A percentile compares a stretch with the other conserved stretches of the same genome.
phyloP scores from a whole-genome alignment of 2,113 vertebrate genomes.

The Protomyctophum bolini region DNA sequence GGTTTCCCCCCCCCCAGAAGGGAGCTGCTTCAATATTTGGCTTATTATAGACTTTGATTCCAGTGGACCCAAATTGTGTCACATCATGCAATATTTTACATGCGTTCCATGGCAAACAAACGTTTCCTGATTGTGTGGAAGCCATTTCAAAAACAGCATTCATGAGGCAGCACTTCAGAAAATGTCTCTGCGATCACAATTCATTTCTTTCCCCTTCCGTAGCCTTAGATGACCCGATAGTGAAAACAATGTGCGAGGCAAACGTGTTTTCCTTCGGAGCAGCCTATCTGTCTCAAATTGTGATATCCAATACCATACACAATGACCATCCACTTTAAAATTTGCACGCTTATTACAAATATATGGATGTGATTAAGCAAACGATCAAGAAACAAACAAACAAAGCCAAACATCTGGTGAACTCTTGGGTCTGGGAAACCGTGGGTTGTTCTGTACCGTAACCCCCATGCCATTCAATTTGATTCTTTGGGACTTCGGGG shows the following conservation, averaged over 20 bases:
- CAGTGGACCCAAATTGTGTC: too few species aligned
- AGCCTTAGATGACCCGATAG: neutral
- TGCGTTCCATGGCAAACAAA: conserved; percentile 6
- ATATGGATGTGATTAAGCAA: conserved; percentile 11
- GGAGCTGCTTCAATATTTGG: neutral
- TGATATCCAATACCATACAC: neutral
- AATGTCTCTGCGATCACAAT: neutral
- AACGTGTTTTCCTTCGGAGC: neutral
- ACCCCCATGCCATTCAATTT: conserved; percentile 36
- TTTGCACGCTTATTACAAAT: neutral
- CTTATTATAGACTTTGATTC: neutral
- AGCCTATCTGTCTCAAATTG: neutral
- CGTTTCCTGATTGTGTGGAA: neutral
- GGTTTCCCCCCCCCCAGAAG: neutral
- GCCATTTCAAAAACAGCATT: neutral
- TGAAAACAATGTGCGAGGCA: conserved; percentile 1
- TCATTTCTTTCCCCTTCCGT: neutral
- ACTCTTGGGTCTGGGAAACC: conserved; percentile 47
- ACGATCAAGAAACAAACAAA: conserved; percentile 8
- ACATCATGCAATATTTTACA: too few species aligned
- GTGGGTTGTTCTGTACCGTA: conserved; percentile 44
- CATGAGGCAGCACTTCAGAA: neutral
- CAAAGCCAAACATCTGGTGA: conserved; percentile 48
- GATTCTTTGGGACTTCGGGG: conserved; percentile 47
- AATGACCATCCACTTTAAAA: neutral